These are phyloP conservation scores for Amblyjoppa fuscipennis DNA, from an alignment of 2,888 invertebrate species.

Conservation along the genomic window DNA sequence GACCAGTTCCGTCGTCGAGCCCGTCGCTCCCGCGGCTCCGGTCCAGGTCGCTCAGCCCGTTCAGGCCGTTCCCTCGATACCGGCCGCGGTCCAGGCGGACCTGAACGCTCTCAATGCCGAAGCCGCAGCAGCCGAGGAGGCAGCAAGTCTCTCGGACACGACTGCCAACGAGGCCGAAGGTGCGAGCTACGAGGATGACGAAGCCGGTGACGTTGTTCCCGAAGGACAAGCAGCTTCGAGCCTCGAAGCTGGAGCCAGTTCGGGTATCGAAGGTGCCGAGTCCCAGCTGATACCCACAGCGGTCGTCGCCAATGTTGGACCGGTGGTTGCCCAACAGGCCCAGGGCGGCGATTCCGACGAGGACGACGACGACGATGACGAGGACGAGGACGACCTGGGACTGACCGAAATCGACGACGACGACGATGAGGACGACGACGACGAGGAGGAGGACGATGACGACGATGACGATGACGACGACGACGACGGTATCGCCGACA, in stretches of 20 bases:
- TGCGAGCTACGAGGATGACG: conserved; percentile 83
- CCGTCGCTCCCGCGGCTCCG: conserved; percentile 72
- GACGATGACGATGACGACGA: conserved; percentile 89
- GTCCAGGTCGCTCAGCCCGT: conserved; percentile 80
- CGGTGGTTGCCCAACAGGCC: conserved; percentile 75
- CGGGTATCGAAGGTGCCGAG: conserved; percentile 81
- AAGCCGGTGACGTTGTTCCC: conserved; percentile 80
- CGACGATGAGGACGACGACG: conserved; percentile 88
- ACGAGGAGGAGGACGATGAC: conserved; percentile 89
- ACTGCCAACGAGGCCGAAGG: conserved; percentile 74
- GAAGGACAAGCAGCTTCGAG: conserved; percentile 83
- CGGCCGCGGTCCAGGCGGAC: conserved; percentile 80
- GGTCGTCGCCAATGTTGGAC: conserved; percentile 69
- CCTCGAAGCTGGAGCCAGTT: conserved; percentile 83
- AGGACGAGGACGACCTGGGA: conserved; percentile 86
- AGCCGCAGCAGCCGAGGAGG: conserved; percentile 78
- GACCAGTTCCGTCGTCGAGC: conserved; percentile 82
- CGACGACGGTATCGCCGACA: conserved; percentile 89
- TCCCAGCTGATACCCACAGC: conserved; percentile 75
- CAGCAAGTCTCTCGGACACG: conserved; percentile 44
- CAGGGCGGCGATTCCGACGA: conserved; percentile 85
- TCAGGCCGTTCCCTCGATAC: conserved; percentile 74
- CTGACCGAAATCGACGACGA: conserved; percentile 78
- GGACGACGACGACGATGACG: conserved; percentile 88
- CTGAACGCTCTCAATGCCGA: conserved; percentile 75